Base-by-base conservation (phyloP, 2,113 vertebrate genomes). In the Vulpes vulpes region DNA sequence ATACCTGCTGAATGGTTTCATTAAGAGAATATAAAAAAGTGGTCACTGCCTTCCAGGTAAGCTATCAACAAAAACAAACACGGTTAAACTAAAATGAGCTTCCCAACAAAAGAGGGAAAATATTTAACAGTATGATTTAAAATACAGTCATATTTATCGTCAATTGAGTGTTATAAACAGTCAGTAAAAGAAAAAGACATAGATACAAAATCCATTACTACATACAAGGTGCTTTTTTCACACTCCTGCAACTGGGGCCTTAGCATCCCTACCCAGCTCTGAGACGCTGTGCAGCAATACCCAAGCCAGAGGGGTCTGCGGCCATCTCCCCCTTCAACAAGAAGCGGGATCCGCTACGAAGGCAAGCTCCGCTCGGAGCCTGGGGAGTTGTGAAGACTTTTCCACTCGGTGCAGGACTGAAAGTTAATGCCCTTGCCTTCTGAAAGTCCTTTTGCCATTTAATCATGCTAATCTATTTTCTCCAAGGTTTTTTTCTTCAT, bases 21-120 rank as follows among this genome's bases (percentile, higher is more conserved):
- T 98, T 98, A 98, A 98, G 98, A 98, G 98, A 98, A 99, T 99
- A 99, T 99, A 99, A 99, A 99, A 98, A 99, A 99, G 98, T 99
- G 98, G 98, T 99, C 98, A 99, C 98, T 98, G 98, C 98, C 98
- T 99, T 98, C 98, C 98, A 98, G 98, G 98, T 98, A 98, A 98
- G 97, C 98, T 98, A 98, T 97, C 96, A 97, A 98, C 98, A 98
- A 95, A 97, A 98, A 97, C 98, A 98, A 97, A 99, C 86, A 95
- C 96, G 78, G 97, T 98, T 98, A 98, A 98, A 98, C 98, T 93
- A 97, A 99, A 93, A 97, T 98, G 93, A 98, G 95, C 97, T 99
- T 99, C 99, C 99, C 99, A 99, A 98, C 98, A 98, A 98, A 99
- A 99, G 96, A 98, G 99, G 98, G 98, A 98, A 98, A 98, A 98